Percentiles rank a stretch among this genome's conserved stretches.
Conservation (phyloP, 2,888 invertebrate species). For the Synergus japonicus region DNA sequence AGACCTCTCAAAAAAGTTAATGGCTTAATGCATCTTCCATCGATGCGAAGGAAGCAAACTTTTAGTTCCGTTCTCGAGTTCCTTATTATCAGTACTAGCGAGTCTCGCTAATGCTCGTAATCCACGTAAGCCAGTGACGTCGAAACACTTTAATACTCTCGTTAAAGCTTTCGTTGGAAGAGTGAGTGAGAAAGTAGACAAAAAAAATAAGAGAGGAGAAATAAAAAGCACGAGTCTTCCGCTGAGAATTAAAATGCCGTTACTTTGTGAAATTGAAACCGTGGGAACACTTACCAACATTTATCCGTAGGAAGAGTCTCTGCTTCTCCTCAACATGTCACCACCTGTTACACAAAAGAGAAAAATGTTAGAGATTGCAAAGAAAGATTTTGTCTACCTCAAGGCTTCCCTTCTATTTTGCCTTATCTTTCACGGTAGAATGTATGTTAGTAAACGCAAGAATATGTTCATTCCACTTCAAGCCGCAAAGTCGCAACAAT, state of each 20-base stretch:
- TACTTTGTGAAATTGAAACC: constrained; percentile 68
- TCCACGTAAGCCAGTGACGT: constrained; percentile 60
- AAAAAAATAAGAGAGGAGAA: constrained; percentile 12
- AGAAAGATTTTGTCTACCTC: not conserved
- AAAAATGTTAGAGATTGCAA: constrained; percentile 45
- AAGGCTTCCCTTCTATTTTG: not conserved
- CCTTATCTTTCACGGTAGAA: not conserved
- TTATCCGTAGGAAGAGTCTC: constrained; percentile 45
- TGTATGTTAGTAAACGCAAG: not conserved
- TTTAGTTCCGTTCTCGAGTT: constrained; percentile 37
- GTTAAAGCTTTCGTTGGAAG: constrained; percentile 62
- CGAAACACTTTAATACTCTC: constrained; percentile 67
- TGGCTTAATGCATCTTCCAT: constrained; percentile 14
- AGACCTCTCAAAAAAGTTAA: not conserved
- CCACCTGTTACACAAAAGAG: constrained; percentile 54
- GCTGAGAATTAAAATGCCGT: constrained; percentile 64
- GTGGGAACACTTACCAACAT: constrained; percentile 57
- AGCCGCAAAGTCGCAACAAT: constrained; percentile 36
- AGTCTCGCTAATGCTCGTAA: constrained; percentile 59
- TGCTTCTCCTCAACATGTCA: constrained; percentile 48
- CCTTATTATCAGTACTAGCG: constrained; percentile 55
- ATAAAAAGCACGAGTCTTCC: constrained; percentile 44
- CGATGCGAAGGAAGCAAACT: constrained; percentile 21
- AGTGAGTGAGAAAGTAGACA: constrained; percentile 39
- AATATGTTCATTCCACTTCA: constrained; percentile 9